Conservation (phyloP, 2,888 invertebrate genomes). For the Lucinisca nassula region DNA sequence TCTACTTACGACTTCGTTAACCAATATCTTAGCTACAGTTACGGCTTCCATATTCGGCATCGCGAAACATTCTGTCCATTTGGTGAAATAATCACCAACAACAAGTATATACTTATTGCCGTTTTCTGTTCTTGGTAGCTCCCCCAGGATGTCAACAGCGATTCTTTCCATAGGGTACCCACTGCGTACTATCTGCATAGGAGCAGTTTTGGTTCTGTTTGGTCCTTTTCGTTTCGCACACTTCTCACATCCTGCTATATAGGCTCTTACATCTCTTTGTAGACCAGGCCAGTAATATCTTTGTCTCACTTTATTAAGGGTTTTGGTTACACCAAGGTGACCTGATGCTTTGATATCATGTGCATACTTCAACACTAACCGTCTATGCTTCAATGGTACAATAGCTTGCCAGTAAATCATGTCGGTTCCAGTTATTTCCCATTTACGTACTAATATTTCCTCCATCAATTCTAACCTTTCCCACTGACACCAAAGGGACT, state of each 20-base stretch:
- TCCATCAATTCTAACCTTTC: background rate
- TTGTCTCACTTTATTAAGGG: background rate
- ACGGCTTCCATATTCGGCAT: constrained; percentile 15
- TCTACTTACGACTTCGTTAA: background rate
- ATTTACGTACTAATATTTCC: background rate
- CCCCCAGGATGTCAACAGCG: constrained; percentile 23
- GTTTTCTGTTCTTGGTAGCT: background rate
- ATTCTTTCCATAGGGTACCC: constrained; percentile 31
- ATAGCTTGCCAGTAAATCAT: constrained; percentile 16
- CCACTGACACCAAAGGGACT: background rate
- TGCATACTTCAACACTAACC: no score
- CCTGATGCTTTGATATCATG: background rate
- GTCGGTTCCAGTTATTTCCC: constrained; percentile 2
- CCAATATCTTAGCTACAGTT: background rate
- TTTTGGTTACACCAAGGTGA: background rate
- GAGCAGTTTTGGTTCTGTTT: constrained; percentile 3
- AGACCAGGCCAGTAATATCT: background rate
- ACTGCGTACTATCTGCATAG: constrained; percentile 3
- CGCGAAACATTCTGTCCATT: constrained; percentile 1
- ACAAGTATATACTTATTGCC: constrained; percentile 30
- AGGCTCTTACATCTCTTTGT: background rate
- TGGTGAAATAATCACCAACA: constrained; percentile 19
- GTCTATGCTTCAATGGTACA: constrained; percentile 5
- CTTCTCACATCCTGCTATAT: constrained; percentile 18
- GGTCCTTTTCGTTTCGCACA: constrained; percentile 9